A percentile compares a stretch with the other conserved stretches of the same genome.
Conservation (phyloP, 2,113 vertebrate species). For the Synchiropus splendidus region DNA sequence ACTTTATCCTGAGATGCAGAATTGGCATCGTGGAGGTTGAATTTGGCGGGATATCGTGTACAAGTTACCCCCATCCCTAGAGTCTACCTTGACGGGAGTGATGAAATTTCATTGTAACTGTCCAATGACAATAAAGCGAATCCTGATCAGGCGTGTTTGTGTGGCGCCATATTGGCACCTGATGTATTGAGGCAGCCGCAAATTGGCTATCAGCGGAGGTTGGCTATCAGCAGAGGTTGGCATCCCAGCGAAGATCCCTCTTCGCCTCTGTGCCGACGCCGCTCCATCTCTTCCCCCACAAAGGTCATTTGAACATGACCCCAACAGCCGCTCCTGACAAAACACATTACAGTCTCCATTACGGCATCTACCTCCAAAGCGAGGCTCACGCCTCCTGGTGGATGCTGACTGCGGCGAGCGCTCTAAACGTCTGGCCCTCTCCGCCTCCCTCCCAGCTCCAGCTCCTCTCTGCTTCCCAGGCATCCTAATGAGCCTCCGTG, state of each 20-base stretch:
- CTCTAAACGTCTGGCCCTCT: neutral
- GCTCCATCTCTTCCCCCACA: constrained; percentile 23
- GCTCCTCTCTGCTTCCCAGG: constrained; percentile 17
- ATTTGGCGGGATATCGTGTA: no score
- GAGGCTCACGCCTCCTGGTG: constrained; percentile 4
- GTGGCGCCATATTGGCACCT: constrained; percentile 28
- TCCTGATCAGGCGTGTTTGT: constrained; percentile 22
- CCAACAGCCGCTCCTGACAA: constrained; percentile 67
- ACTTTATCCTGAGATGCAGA: no score
- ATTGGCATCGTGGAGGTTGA: no score
- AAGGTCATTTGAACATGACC: constrained; percentile 45
- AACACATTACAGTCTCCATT: constrained; percentile 67
- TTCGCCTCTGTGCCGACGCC: constrained; percentile 28
- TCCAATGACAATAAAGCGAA: no score
- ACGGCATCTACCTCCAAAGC: constrained; percentile 29
- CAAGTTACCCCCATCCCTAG: no score
- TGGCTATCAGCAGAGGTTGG: constrained; percentile 64
- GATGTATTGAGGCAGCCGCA: constrained; percentile 52
- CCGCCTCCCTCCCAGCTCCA: constrained; percentile 16
- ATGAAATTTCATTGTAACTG: no score
- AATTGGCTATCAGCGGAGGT: constrained; percentile 31
- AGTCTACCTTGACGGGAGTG: no score
- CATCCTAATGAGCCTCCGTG: constrained; percentile 34
- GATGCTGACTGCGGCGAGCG: constrained; percentile 7
- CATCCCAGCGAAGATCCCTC: constrained; percentile 19